Evolutionary conservation across 2,113 vertebrate genomes (phyloP).

Genomic region (Verasper variegatus): DNA sequence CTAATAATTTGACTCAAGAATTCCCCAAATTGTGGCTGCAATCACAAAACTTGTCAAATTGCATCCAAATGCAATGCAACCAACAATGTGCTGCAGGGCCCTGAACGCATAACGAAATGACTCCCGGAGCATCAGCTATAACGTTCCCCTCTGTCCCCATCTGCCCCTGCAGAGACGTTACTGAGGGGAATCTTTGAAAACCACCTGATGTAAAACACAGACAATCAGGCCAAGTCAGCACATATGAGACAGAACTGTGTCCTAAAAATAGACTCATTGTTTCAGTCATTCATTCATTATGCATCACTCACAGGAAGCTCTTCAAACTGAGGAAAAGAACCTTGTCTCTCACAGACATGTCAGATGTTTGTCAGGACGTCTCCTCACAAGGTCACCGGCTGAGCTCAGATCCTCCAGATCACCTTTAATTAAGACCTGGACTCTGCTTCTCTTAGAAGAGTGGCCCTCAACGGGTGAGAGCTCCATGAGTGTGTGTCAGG

Average conservation of each 20-base stretch:
- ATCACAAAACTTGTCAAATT: too few species aligned
- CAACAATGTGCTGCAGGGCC: too few species aligned
- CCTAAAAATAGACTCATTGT: conserved; percentile 41
- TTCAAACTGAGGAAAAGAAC: conserved; percentile 23
- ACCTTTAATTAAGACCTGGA: too few species aligned
- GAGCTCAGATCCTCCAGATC: neutral
- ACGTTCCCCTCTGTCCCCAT: conserved; percentile 5
- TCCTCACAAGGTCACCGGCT: conserved; percentile 58
- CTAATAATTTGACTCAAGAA: too few species aligned
- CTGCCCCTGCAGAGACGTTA: neutral
- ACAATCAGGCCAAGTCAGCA: conserved; percentile 19
- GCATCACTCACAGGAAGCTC: conserved; percentile 42
- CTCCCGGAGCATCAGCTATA: too few species aligned
- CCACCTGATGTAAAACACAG: conserved; percentile 9
- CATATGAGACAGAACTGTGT: neutral
- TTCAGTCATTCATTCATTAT: conserved; percentile 51
- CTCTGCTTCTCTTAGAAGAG: too few species aligned
- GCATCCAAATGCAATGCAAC: too few species aligned
- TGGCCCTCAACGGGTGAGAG: too few species aligned
- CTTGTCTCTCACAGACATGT: too few species aligned
- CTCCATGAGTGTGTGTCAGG: too few species aligned
- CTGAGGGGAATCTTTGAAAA: neutral
- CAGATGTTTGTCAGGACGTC: conserved; percentile 19
- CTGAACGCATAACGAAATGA: too few species aligned
- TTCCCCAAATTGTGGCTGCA: too few species aligned